Evolutionary conservation across 2,113 vertebrate genomes (phyloP).

Genomic region (Indri indri): DNA sequence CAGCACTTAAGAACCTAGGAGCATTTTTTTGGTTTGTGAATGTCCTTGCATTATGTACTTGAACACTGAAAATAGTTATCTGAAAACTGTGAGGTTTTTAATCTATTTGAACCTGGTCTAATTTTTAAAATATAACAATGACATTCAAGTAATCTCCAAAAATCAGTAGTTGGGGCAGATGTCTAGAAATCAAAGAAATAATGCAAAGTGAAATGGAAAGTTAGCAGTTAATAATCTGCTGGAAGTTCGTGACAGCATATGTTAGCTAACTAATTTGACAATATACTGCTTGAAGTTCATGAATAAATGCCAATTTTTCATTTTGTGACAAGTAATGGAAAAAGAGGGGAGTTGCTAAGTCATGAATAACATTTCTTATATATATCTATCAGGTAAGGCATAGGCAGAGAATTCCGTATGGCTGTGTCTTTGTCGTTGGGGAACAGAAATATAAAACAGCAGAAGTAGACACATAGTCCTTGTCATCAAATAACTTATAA

Average conservation of each 20-base stretch:
- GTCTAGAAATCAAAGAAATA: slow-evolving; percentile 20
- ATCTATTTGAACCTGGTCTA: neutral
- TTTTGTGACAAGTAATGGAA: neutral
- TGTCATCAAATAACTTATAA: neutral
- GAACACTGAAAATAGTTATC: neutral
- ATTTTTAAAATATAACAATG: slow-evolving; percentile 27
- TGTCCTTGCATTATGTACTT: neutral
- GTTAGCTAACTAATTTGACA: neutral
- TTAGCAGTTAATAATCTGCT: neutral
- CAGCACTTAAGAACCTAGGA: neutral
- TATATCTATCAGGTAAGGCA: neutral
- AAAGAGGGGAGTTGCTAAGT: neutral
- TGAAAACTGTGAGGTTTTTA: neutral
- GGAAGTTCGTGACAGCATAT: neutral
- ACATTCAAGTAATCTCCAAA: neutral
- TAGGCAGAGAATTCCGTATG: neutral
- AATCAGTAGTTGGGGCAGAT: neutral
- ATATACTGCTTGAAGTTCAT: neutral
- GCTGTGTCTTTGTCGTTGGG: neutral
- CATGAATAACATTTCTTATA: neutral
- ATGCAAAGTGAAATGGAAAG: neutral
- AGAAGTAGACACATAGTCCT: neutral
- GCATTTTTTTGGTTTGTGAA: neutral
- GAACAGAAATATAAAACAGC: neutral
- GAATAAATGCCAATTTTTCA: neutral